Conservation (phyloP, 2,888 invertebrate genomes). For the Pachycephus smyrnensis region DNA sequence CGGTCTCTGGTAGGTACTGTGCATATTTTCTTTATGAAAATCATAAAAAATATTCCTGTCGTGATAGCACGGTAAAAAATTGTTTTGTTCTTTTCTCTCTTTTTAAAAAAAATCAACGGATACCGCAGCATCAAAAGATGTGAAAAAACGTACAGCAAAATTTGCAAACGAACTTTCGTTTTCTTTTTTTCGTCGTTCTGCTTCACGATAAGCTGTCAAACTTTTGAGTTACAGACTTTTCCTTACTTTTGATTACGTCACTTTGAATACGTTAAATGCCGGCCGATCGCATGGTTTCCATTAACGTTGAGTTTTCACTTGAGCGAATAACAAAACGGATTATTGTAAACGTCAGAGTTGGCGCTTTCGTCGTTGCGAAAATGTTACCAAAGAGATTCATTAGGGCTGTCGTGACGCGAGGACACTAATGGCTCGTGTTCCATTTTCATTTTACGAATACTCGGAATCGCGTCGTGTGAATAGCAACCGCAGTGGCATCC, state of each 20-base stretch:
- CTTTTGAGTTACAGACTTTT: too few relatives aligned
- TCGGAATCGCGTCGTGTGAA: not conserved
- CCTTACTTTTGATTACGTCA: too few relatives aligned
- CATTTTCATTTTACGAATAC: not conserved
- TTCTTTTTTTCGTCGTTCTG: too few relatives aligned
- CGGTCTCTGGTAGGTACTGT: not conserved
- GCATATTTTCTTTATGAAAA: not conserved
- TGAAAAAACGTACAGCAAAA: too few relatives aligned
- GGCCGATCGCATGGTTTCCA: too few relatives aligned
- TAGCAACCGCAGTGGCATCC: not conserved
- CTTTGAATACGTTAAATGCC: too few relatives aligned
- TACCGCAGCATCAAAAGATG: too few relatives aligned
- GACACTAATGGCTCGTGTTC: not conserved
- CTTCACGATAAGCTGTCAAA: too few relatives aligned
- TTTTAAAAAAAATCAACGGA: too few relatives aligned
- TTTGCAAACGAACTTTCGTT: too few relatives aligned
- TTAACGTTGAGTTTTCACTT: too few relatives aligned
- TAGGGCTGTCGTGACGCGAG: not conserved
- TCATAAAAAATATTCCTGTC: not conserved
- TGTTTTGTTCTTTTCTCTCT: too few relatives aligned
- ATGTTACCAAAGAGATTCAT: not conserved
- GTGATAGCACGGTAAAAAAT: not conserved
- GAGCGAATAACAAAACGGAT: not conserved
- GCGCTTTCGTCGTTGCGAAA: not conserved
- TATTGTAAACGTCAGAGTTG: not conserved